These are phyloP conservation scores for Hyposoter dolosus DNA, from an alignment of 2,888 invertebrate species.

Conservation along the genomic window DNA sequence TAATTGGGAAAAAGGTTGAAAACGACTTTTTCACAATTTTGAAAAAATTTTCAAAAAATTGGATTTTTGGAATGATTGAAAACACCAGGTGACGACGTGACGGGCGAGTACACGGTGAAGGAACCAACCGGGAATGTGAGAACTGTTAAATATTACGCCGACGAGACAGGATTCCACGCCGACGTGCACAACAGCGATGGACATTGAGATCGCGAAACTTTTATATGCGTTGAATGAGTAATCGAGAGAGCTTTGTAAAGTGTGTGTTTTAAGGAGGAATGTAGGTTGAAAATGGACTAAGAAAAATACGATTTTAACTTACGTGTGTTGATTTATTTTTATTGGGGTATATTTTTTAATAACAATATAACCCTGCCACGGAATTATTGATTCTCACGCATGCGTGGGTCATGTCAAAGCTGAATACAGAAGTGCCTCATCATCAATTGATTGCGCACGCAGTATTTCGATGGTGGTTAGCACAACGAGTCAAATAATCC, in stretches of 20 bases:
- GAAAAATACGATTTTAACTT: not conserved
- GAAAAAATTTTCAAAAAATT: not conserved
- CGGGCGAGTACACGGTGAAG: constrained; percentile 89
- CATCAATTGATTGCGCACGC: not conserved
- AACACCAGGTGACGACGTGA: constrained; percentile 88
- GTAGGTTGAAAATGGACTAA: not conserved
- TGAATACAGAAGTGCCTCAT: not conserved
- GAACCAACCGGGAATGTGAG: constrained; percentile 89
- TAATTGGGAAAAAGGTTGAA: not conserved
- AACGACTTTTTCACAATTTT: not conserved
- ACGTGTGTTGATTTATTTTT: not conserved
- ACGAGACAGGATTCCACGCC: constrained; percentile 88
- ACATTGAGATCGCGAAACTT: constrained; percentile 62
- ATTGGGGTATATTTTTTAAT: not conserved
- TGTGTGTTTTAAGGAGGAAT: not conserved
- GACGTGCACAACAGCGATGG: constrained; percentile 82
- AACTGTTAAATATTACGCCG: constrained; percentile 89
- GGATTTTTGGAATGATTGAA: not conserved
- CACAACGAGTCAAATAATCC: not conserved
- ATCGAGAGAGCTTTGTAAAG: not conserved
- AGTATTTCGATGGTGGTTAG: not conserved
- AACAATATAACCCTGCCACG: not conserved
- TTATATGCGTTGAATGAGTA: not conserved
- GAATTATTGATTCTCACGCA: not conserved
- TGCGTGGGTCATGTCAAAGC: not conserved